Conservation (phyloP, 2,113 vertebrate genomes). For the Pungitius pungitius region DNA sequence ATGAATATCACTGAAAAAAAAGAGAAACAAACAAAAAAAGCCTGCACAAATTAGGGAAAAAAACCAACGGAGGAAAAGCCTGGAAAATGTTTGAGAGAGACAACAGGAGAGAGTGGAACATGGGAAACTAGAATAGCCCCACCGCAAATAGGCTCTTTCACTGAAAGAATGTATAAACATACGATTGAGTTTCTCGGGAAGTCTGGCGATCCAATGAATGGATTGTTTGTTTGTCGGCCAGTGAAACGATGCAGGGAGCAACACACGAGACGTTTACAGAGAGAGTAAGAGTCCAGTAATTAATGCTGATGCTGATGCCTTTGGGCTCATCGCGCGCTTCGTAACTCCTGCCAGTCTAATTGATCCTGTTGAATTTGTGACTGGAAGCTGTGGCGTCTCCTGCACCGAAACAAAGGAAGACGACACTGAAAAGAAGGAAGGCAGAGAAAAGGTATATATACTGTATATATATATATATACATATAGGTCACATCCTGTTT, state of each 20-base stretch:
- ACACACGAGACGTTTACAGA: slow-evolving; percentile 30
- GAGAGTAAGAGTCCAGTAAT: slow-evolving; percentile 19
- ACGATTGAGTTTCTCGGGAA: slow-evolving; percentile 64
- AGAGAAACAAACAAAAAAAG: no score
- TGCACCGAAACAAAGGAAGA: background rate
- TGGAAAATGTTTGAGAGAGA: no score
- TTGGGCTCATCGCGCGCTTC: background rate
- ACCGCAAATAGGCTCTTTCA: slow-evolving; percentile 62
- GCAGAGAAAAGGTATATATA: background rate
- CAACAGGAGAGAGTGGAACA: slow-evolving; percentile 55
- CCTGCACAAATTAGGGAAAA: no score
- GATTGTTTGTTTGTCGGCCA: slow-evolving; percentile 65
- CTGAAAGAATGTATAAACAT: slow-evolving; percentile 74
- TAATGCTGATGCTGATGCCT: slow-evolving; percentile 1
- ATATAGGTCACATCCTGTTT: slow-evolving; percentile 11
- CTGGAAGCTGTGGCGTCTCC: background rate
- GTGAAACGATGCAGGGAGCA: slow-evolving; percentile 44
- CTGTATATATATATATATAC: no score
- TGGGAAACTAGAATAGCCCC: slow-evolving; percentile 51
- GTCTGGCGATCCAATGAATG: slow-evolving; percentile 62
- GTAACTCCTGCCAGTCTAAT: background rate
- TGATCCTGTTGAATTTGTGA: background rate
- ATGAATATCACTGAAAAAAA: no score
- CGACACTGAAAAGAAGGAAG: background rate
- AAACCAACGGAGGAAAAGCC: no score